Percentiles rank a stretch among this genome's conserved stretches.
phyloP scores from a whole-genome alignment of 2,113 vertebrate species.

The Myiagra hebetior region DNA sequence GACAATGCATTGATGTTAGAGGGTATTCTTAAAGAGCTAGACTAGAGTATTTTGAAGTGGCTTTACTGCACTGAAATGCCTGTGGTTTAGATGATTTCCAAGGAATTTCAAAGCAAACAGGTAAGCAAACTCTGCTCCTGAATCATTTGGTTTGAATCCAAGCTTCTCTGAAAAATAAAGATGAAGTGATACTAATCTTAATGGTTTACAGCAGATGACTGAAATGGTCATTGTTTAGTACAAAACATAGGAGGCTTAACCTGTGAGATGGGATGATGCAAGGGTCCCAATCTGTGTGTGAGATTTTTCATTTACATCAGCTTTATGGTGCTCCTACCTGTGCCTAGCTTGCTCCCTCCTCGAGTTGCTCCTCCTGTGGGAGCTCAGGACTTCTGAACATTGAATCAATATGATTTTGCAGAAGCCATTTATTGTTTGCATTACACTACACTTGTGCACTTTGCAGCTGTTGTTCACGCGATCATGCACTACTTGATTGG shows the following conservation, averaged over 20 bases:
- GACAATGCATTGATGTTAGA: not conserved
- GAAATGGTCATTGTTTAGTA: not conserved
- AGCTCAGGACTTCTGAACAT: no score
- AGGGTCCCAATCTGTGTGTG: accelerated
- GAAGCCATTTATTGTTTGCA: no score
- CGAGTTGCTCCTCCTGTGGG: not conserved
- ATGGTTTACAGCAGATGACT: not conserved
- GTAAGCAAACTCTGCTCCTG: not conserved
- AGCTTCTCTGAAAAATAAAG: not conserved
- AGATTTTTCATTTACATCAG: not conserved
- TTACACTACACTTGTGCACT: no score
- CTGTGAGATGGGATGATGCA: not conserved
- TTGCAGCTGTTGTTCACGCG: no score
- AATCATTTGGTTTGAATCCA: not conserved
- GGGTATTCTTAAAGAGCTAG: not conserved
- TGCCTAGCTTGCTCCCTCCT: not conserved
- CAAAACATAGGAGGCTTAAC: not conserved
- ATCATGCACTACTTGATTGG: no score
- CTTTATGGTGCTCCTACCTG: not conserved
- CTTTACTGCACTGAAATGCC: not conserved
- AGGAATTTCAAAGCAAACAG: not conserved
- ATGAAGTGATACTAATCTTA: not conserved
- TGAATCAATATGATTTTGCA: no score
- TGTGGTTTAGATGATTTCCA: not conserved
- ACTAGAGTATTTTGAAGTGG: not conserved